Evolutionary conservation across 2,888 invertebrate species (phyloP).

Genomic region (Erebia epiphron): DNA sequence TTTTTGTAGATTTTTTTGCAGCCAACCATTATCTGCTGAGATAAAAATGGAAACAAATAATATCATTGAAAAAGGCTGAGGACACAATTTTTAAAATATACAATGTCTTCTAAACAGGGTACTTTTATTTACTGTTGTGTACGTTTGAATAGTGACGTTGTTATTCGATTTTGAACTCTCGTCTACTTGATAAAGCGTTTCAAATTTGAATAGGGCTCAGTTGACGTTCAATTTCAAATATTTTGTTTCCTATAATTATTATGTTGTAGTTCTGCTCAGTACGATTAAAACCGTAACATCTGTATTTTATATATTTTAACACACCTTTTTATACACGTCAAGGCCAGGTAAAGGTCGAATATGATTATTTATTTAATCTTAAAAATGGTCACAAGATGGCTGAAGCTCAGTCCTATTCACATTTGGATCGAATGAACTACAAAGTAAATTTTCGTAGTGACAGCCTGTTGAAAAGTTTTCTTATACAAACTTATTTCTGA

Average conservation of each 20-base stretch:
- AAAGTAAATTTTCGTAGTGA: constrained; percentile 51
- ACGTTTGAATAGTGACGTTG: constrained; percentile 68
- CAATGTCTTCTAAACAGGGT: constrained; percentile 82
- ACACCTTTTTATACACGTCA: no score
- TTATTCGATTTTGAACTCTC: constrained; percentile 63
- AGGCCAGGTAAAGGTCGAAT: no score
- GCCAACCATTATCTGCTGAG: constrained; percentile 56
- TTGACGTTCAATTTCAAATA: background rate
- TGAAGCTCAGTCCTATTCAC: background rate
- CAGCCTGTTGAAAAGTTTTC: constrained; percentile 41
- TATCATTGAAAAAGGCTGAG: constrained; percentile 82
- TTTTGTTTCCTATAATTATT: background rate
- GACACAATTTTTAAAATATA: constrained; percentile 80
- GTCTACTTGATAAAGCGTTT: constrained; percentile 27
- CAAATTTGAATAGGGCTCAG: constrained; percentile 9
- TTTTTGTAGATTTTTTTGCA: constrained; percentile 9
- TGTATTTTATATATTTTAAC: background rate
- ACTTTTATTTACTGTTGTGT: constrained; percentile 79
- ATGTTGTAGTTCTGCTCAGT: background rate
- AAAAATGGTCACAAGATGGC: background rate
- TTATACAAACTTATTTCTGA: constrained; percentile 33
- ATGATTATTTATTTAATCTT: no score
- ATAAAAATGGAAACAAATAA: constrained; percentile 62
- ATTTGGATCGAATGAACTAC: constrained; percentile 10
- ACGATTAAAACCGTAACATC: background rate